Conservation (phyloP, 1,140 invertebrate genomes). For the Oreohelix idahoensis region DNA sequence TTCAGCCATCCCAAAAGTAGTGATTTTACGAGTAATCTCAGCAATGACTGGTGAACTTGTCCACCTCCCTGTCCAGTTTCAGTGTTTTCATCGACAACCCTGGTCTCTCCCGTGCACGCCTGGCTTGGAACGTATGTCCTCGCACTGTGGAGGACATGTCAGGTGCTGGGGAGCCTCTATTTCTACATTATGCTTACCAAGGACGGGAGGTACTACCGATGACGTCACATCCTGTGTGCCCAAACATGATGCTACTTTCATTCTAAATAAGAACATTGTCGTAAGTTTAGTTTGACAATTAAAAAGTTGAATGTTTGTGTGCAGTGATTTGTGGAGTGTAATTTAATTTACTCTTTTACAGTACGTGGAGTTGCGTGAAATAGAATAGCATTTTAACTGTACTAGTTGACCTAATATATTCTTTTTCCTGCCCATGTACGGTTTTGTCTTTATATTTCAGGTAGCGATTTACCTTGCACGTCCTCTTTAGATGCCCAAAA, state of each 20-base stretch:
- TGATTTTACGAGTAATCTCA: too few relatives aligned
- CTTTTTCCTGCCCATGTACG: too few relatives aligned
- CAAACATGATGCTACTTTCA: background rate
- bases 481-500: too few relatives aligned
- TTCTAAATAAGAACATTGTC: background rate
- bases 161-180: slow-evolving; percentile 24
- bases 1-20: too few relatives aligned
- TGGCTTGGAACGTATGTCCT: background rate
- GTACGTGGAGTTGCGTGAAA: too few relatives aligned
- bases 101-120: background rate
- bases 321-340: too few relatives aligned
- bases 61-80: slow-evolving; percentile 35
- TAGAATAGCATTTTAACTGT: too few relatives aligned
- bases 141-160: background rate
- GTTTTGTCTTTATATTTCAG: too few relatives aligned
- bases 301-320: background rate
- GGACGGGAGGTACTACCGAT: slow-evolving; percentile 20
- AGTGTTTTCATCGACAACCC: background rate
- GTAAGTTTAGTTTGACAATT: background rate
- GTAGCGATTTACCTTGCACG: too few relatives aligned
- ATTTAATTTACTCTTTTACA: too few relatives aligned
- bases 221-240: background rate
- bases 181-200: slow-evolving; percentile 16
- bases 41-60: too few relatives aligned
- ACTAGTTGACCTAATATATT: too few relatives aligned